These are phyloP conservation scores for Rhinopomastus cyanomelas DNA, from an alignment of 2,113 vertebrate genomes.

Conservation along the genomic window DNA sequence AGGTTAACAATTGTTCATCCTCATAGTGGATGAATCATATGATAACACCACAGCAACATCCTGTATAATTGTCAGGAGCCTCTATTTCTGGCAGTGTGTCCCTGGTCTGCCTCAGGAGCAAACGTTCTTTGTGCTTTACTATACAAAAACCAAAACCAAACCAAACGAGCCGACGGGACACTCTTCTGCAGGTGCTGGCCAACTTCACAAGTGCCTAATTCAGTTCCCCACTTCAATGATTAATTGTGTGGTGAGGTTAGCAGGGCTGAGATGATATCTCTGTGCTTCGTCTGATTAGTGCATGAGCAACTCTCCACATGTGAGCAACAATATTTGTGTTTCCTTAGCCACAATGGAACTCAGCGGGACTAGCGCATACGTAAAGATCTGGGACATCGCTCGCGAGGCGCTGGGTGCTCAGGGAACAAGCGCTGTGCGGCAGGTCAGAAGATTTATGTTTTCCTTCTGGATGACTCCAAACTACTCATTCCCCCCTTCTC, in stretches of 20 bases:
- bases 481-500: neutral
- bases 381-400: neutral
- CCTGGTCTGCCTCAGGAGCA: constrained; percentile 71
- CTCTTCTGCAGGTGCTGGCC: neutral
- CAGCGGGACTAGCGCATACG: neutral
- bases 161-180: neutral
- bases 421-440: neutral
- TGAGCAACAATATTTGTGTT: constrained; percentile 24
- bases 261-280: neutral
- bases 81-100: constrained; percentile 72
- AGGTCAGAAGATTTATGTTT: neutral
- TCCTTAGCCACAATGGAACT: constrained; percentile 12
- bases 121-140: constrained; percentile 60
- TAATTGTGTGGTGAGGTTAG: neutral
- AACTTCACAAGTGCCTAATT: neutral
- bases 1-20: constrained; percentile 68
- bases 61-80: constrained; percentile 72
- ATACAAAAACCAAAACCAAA: constrained; percentile 9
- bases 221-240: neutral
- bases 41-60: constrained; percentile 75
- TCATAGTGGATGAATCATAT: constrained; percentile 72
- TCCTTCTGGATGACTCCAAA: neutral
- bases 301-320: neutral
- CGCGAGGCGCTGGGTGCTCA: constrained; percentile 1
- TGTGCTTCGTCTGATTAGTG: neutral